phyloP scores from a whole-genome alignment of 1,140 invertebrate species.

The Tetraneura akinire region DNA sequence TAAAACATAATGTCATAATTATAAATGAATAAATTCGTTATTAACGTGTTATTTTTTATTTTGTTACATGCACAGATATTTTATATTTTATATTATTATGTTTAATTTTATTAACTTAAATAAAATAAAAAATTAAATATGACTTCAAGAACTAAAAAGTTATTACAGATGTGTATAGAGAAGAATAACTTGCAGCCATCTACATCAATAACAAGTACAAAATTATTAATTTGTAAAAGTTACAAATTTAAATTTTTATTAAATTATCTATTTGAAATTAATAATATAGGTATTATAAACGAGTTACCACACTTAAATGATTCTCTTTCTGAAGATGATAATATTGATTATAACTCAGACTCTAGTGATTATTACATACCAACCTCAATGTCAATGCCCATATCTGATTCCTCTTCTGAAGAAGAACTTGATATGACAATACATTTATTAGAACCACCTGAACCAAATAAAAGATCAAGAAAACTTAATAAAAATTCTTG shows the following conservation, averaged over 20 bases:
- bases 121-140: constrained; percentile 82
- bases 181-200: not conserved
- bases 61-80: too few species aligned
- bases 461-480: not conserved
- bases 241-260: not conserved
- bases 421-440: not conserved
- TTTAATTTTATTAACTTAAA: too few species aligned
- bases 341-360: not conserved
- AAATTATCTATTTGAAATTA: not conserved
- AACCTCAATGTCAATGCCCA: not conserved
- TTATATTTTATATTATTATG: too few species aligned
- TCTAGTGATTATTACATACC: not conserved
- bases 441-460: constrained; percentile 8
- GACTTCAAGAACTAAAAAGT: constrained; percentile 65
- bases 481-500: constrained; percentile 1
- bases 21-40: too few species aligned
- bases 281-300: too few species aligned
- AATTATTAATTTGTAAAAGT: not conserved
- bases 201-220: not conserved
- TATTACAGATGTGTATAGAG: not conserved
- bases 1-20: too few species aligned
- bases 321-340: not conserved
- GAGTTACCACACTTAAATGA: too few species aligned
- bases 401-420: not conserved
- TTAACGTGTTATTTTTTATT: too few species aligned